Base-by-base conservation (phyloP, 2,888 invertebrate species). In the Folsomia manolachei region DNA sequence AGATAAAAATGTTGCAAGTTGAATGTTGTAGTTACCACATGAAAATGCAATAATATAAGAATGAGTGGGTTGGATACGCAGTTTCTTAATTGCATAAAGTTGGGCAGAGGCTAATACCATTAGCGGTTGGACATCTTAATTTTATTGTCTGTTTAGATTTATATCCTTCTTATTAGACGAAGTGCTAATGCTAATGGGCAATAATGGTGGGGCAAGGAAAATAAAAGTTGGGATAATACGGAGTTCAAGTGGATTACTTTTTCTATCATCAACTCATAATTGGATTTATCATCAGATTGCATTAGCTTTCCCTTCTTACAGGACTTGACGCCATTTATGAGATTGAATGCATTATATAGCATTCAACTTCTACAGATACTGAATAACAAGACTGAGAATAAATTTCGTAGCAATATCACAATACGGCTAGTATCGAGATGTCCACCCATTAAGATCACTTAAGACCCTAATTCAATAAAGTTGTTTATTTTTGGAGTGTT, bases 121-220 rank as follows among this genome's bases (percentile, higher is more conserved):
- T 53, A 53, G 23, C 67, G 26, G 67, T 67, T 24, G 67, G 67
- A 67, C 60, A 67, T 67, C 67, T 67, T 67, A 67, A 67, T 67
- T 67, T 67, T 67, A 67, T 67, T 39, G 56, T n/a, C 67, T 24
- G 25, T 25, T 67, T 67, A 67, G 67, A 24, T 60, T 60, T 51
- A 67, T 56, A 21, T 19, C 56, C 56, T 56, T 7, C 56, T 56
- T n/a, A 56, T 19, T 56, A n/a, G 56, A 56, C 19, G 56, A 56
- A 14, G 56, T n/a, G 56, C n/a, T 56, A 56, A 56, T 56, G 11
- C 56, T 56, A 56, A 56, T 56, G 56, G 19, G 18, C 56, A 18
- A 56, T 56, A 39, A 39, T 39, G 39, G 39, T 39, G 39, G 39
- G 4, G 39, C 39, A 14, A 39, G n/a, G n/a, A n/a, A n/a, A n/a